A percentile compares a stretch with the other conserved stretches of the same genome.
Evolutionary conservation across 2,797 vertebrate species (phyloP).

Genomic region (Delichon dasypus): DNA sequence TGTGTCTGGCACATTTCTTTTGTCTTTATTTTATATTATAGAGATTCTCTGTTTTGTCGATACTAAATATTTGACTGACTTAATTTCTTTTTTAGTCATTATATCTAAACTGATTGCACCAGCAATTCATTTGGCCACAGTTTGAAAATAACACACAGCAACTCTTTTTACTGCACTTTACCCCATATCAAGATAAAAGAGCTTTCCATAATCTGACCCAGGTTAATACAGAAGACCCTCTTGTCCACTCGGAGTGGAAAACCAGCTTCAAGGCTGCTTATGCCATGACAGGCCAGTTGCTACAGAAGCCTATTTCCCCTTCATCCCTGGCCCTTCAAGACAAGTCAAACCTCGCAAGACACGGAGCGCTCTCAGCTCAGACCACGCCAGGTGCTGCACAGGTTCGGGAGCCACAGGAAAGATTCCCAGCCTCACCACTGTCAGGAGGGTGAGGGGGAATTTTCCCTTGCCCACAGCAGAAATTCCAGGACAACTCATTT

Average conservation of each 20-base stretch:
- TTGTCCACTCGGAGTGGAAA: not conserved
- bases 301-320: not conserved
- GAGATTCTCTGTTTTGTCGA: not conserved
- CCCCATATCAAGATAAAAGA: not conserved
- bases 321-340: not conserved
- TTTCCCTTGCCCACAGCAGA: not conserved
- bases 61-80: not conserved
- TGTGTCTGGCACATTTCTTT: not conserved
- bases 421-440: not conserved
- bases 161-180: not conserved
- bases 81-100: not conserved
- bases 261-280: not conserved
- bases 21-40: not conserved
- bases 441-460: not conserved
- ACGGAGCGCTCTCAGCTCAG: not conserved
- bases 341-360: not conserved
- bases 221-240: not conserved
- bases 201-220: not conserved
- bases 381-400: accelerated
- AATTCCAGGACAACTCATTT: not conserved
- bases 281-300: not conserved
- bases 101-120: not conserved
- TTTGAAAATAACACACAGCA: not conserved
- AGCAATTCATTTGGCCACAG: not conserved
- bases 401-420: not conserved